Evolutionary conservation across 2,888 invertebrate genomes (phyloP), one percentile per base, ranked within the genome.

Genomic region (Agapetus fuscipes): DNA sequence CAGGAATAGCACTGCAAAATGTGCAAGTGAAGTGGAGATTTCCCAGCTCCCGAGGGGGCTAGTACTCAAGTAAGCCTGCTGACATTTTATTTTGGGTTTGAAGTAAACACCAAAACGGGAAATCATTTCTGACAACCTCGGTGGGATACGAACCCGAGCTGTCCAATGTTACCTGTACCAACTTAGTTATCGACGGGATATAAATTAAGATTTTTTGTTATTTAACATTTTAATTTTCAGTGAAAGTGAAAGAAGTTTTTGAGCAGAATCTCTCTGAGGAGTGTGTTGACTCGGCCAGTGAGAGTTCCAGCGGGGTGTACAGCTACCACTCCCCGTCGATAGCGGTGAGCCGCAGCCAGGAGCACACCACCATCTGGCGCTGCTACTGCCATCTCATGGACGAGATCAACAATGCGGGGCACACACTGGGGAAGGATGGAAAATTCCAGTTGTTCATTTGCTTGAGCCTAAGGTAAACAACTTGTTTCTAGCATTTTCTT

Each of bases 401-500:
- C 54, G 90, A 90, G 61, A 88, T 97, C 46, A 83, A 82, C 58
- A 78, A 78, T 33, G 84, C 84, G 1, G 89, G 88, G 37, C 61
- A 66, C 11, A 70, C 84, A n/a, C 72, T 93, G 14, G 98, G 97
- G 37, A 97, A 97, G 61, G 97, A 98, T 66, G 96, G 95, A 34
- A 94, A 95, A 64, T 96, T 98, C 60, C 96, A 97, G 62, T 75
- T 96, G 26, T 94, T 97, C 57, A 83, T 96, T 51, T 95, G 96
- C 59, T 76, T 97, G 20, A 87, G 91, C 55, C 78, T 90, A 51
- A 82, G 94, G 94, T 94, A 62, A 27, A 11, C 27, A 30, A 12
- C 16, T 36, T 24, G 13, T 30, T 27, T 16, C 17, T 35, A 27
- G 13, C 9, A n/a, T n/a, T n/a, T n/a, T n/a, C n/a, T n/a, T n/a